These are phyloP conservation scores for Leptopilina syphax DNA, from an alignment of 2,888 invertebrate species.

Conservation along the genomic window DNA sequence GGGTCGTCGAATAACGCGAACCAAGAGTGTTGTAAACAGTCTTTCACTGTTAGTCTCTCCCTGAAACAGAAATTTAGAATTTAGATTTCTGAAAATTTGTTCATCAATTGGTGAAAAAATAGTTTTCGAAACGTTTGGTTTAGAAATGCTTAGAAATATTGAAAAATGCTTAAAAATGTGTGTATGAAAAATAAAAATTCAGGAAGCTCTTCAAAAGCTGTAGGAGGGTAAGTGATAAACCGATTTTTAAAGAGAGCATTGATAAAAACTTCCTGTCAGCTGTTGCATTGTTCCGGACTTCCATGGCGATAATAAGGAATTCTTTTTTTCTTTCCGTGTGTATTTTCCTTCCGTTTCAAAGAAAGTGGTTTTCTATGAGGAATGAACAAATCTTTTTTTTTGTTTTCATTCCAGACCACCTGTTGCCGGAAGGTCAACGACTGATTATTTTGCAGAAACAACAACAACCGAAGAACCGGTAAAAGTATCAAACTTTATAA, in stretches of 20 bases:
- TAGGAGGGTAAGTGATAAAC: neutral
- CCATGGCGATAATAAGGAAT: neutral
- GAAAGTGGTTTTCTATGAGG: constrained; percentile 9
- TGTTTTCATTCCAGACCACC: constrained; percentile 9
- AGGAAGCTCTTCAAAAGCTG: no score
- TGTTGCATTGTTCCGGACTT: constrained; percentile 17
- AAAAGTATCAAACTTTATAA: constrained; percentile 19
- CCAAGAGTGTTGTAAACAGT: constrained; percentile 95
- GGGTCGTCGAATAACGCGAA: constrained; percentile 77
- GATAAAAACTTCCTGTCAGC: constrained; percentile 14
- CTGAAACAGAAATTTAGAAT: constrained; percentile 79
- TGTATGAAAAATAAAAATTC: no score
- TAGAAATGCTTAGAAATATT: no score
- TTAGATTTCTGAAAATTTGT: neutral
- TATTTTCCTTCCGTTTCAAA: constrained; percentile 4
- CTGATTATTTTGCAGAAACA: constrained; percentile 17
- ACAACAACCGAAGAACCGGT: constrained; percentile 8
- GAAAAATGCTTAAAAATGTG: no score
- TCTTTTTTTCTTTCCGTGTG: neutral
- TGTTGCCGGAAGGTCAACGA: constrained; percentile 20
- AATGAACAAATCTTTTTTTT: neutral
- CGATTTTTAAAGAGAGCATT: neutral
- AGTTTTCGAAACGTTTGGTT: neutral
- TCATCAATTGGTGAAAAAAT: neutral
- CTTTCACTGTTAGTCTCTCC: constrained; percentile 91